Percentiles rank a stretch among this genome's conserved stretches.
phyloP scores from a whole-genome alignment of 2,888 invertebrate species.

The Ormia ochracea region DNA sequence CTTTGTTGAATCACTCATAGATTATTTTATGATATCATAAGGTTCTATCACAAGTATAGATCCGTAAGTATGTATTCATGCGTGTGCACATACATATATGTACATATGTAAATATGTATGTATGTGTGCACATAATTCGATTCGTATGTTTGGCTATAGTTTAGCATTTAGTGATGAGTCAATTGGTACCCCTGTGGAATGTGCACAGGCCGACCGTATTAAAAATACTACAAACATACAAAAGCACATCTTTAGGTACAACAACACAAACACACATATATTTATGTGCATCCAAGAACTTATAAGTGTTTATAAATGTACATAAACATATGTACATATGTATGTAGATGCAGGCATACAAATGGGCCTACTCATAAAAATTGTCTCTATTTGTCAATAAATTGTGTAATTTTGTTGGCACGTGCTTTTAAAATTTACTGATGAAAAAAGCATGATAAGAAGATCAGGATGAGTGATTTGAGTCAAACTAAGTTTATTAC shows the following conservation, averaged over 20 bases:
- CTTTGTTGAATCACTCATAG: slow-evolving; percentile 29
- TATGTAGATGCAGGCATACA: neutral
- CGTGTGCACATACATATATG: neutral
- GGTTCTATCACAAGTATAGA: slow-evolving; percentile 10
- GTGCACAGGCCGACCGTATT: slow-evolving; percentile 28
- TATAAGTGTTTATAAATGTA: too few species aligned
- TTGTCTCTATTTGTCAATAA: neutral
- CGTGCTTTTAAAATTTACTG: slow-evolving; percentile 10
- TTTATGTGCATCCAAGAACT: too few species aligned
- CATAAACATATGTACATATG: neutral
- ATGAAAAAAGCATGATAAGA: neutral
- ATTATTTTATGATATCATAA: slow-evolving; percentile 50
- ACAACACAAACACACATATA: too few species aligned
- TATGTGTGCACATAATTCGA: neutral
- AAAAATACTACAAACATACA: slow-evolving; percentile 11
- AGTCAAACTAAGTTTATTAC: slow-evolving; percentile 15
- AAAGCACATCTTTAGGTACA: neutral
- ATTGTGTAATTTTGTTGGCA: slow-evolving; percentile 16
- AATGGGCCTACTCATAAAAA: neutral
- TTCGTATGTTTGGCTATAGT: neutral
- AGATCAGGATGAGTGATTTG: neutral
- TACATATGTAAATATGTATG: neutral
- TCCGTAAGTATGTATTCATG: neutral
- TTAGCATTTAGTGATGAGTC: slow-evolving; percentile 44
- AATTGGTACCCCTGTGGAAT: slow-evolving; percentile 42